These are phyloP conservation scores for human (Homo sapiens) DNA, from an alignment of 2,113 vertebrate species.

Conservation along the genomic window DNA sequence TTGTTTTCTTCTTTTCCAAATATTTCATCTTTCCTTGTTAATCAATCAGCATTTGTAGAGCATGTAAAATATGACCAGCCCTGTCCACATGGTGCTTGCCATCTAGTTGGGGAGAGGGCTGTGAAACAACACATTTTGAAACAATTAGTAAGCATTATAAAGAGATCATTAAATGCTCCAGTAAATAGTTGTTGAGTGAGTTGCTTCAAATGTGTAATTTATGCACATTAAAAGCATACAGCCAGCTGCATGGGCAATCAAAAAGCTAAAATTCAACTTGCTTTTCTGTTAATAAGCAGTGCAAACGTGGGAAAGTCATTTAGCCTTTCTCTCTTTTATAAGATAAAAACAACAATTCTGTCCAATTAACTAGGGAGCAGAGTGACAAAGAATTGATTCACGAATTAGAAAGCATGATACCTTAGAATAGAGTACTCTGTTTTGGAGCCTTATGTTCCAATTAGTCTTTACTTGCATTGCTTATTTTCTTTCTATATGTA, in stretches of 20 bases:
- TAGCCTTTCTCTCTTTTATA: not conserved
- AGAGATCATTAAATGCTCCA: not conserved
- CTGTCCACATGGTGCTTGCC: not conserved
- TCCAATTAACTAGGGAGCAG: slow-evolving; percentile 31
- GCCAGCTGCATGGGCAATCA: not conserved
- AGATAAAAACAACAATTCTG: slow-evolving; percentile 52
- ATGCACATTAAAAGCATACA: not conserved
- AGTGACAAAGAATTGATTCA: slow-evolving; percentile 22
- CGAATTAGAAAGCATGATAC: slow-evolving; percentile 14
- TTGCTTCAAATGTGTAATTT: slow-evolving; percentile 37
- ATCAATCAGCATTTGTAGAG: slow-evolving; percentile 16
- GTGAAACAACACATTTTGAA: slow-evolving; percentile 30
- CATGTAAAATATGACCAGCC: not conserved
- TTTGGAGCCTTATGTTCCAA: slow-evolving; percentile 32
- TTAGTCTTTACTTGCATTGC: slow-evolving; percentile 12
- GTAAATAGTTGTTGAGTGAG: slow-evolving; percentile 3
- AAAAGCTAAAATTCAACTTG: slow-evolving; percentile 53
- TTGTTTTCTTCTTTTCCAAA: slow-evolving; percentile 35
- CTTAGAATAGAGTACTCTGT: slow-evolving; percentile 5
- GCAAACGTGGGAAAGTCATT: slow-evolving; percentile 8
- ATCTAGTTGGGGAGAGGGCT: not conserved
- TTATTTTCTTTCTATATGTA: slow-evolving; percentile 58
- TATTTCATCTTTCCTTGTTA: slow-evolving; percentile 44
- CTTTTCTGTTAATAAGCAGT: slow-evolving; percentile 1
- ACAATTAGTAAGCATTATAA: slow-evolving; percentile 22